Evolutionary conservation across 1,140 invertebrate genomes (phyloP), one percentile per base, ranked within the genome.

Genomic region (Drosophila tropicalis): DNA sequence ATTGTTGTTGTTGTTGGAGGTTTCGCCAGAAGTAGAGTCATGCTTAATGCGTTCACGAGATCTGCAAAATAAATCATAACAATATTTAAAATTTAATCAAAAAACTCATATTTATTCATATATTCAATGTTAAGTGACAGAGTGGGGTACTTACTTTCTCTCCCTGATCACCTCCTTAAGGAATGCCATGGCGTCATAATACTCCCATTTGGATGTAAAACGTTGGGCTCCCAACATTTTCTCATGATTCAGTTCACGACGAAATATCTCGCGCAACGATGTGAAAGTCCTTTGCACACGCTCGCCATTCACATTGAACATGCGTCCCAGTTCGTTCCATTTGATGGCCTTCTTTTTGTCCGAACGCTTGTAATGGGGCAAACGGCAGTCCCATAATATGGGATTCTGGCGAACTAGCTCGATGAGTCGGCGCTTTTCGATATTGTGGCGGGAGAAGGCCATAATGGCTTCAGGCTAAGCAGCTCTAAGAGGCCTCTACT

Each of bases 171-270:
- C 90, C 58, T 90, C 81, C 73, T 91, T 91, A 22, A 91, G 80
- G 54, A 91, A 91, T 5, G 79, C 79, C 90, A 91, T 91, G 25
- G 77, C 81, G 61, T 90, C 90, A 65, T 91, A 91, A 62, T 91
- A 91, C n/a, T 91, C 90, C 90, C 90, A 91, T 29, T 91, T 91
- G 34, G 90, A 91, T 68, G 90, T 91, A 41, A 91, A 91, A 0
- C 84, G 76, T 7, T 71, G 40, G 0, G 67, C 57, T 57, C 90
- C 90, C 58, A 91, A 67, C 90, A 91, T 79, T 67, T 91, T 91
- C 44, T 91, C 90, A 57, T 91, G 90, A 61, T 91, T 91, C n/a
- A 91, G 62, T 60, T 91, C 90, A 7, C 90, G 81, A 1, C 90
- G 75, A 40, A 91, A 91, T 67, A 91, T 91, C 63, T 91, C 90